Percentiles rank a stretch among this genome's conserved stretches.
These are phyloP conservation scores for Apteryx owenii DNA, from an alignment of 2,113 vertebrate genomes.

Conservation along the genomic window DNA sequence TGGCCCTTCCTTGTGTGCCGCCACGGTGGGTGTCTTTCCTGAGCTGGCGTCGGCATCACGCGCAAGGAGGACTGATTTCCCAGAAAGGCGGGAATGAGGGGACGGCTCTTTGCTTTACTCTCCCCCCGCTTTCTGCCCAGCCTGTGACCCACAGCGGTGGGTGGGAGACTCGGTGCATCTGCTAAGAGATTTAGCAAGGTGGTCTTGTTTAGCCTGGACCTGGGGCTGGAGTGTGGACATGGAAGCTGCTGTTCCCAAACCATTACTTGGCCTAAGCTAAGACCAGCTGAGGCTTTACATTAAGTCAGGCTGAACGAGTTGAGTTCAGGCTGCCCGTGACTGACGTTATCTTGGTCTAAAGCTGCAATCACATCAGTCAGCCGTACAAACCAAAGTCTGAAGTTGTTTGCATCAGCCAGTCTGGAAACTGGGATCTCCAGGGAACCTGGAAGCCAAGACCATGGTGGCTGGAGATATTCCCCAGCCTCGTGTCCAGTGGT, in stretches of 20 bases:
- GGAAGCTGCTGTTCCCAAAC: neutral
- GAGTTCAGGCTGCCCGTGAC: neutral
- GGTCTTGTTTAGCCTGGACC: neutral
- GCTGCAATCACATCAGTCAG: neutral
- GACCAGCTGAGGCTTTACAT: neutral
- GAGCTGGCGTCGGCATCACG: neutral
- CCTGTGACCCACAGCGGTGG: neutral
- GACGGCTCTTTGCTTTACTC: neutral
- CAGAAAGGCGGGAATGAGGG: neutral
- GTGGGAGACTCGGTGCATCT: neutral
- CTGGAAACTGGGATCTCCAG: neutral
- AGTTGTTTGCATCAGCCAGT: neutral
- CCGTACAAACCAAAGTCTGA: accelerated
- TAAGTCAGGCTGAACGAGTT: neutral
- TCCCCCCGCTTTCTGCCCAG: neutral
- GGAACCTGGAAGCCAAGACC: neutral
- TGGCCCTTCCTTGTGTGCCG: neutral
- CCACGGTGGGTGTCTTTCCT: neutral
- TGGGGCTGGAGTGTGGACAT: neutral
- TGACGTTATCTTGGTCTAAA: neutral
- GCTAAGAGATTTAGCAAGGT: neutral
- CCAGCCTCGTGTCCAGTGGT: neutral
- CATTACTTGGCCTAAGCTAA: neutral
- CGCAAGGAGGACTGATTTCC: neutral
- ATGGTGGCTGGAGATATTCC: neutral